Evolutionary conservation across 2,113 vertebrate species (phyloP).

Genomic region (Hemiscyllium ocellatum): DNA sequence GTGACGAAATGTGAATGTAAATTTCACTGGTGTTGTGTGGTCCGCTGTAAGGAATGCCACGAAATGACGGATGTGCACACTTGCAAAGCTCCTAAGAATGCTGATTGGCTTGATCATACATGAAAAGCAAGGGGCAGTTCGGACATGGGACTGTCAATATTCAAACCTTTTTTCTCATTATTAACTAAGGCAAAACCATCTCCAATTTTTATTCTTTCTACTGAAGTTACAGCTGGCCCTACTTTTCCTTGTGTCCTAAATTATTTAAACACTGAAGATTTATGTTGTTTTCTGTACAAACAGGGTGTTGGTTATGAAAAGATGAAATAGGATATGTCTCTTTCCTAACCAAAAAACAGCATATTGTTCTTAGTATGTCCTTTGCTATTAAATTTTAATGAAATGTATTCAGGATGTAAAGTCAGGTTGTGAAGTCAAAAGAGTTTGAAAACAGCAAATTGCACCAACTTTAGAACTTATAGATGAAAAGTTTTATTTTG

Average conservation of each 20-base stretch:
- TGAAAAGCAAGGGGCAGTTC: neutral
- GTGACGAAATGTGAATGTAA: constrained; percentile 89
- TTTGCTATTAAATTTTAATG: neutral
- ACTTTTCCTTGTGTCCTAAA: neutral
- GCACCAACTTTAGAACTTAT: neutral
- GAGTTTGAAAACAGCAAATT: neutral
- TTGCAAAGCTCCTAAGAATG: constrained; percentile 75
- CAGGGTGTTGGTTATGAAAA: neutral
- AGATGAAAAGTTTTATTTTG: neutral
- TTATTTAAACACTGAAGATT: neutral
- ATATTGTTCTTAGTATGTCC: neutral
- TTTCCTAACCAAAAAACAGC: neutral
- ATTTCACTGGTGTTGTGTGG: constrained; percentile 92
- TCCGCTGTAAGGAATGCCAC: constrained; percentile 85
- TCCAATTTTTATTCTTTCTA: neutral
- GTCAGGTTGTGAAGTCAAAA: neutral
- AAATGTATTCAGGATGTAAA: neutral
- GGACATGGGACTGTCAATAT: neutral
- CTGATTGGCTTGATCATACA: constrained; percentile 49
- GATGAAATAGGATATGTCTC: neutral
- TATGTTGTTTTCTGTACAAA: neutral
- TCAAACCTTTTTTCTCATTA: neutral
- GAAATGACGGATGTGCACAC: constrained; percentile 83
- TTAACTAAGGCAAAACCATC: neutral
- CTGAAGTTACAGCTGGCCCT: neutral